Percentiles rank a stretch among this genome's conserved stretches.
phyloP scores from a whole-genome alignment of 2,113 vertebrate species.

The Ailuropoda melanoleuca region DNA sequence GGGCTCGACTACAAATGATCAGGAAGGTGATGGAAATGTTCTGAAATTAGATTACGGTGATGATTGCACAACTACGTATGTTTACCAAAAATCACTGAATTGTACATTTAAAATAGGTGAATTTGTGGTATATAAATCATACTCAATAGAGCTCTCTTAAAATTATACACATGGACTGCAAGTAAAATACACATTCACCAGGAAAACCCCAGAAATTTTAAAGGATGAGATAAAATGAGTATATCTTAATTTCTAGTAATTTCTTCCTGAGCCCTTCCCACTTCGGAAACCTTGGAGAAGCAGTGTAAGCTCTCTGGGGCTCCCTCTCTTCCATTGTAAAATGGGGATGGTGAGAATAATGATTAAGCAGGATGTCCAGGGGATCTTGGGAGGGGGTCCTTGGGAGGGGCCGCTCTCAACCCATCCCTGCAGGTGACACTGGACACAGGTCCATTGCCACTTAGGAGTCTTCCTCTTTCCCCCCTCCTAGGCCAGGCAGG shows the following conservation, averaged over 20 bases:
- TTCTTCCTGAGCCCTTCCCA: not conserved
- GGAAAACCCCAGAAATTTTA: not conserved
- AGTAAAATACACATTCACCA: not conserved
- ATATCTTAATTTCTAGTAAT: not conserved
- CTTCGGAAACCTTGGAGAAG: not conserved
- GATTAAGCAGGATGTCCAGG: not conserved
- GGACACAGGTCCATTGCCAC: not conserved
- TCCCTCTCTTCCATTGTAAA: not conserved
- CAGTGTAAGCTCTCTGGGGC: not conserved
- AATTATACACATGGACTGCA: not conserved
- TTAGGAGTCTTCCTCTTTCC: not conserved
- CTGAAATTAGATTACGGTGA: not conserved
- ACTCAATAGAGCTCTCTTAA: not conserved
- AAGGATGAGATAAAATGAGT: slow-evolving; percentile 3
- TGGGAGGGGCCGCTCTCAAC: not conserved
- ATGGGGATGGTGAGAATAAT: not conserved
- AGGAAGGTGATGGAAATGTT: not conserved
- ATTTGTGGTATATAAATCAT: not conserved
- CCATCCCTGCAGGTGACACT: not conserved
- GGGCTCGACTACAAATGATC: not conserved
- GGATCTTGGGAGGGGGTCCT: not conserved
- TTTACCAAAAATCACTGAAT: not conserved
- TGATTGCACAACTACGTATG: not conserved
- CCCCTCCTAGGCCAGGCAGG: not conserved
- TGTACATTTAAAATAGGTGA: not conserved